Evolutionary conservation across 1,140 invertebrate species (phyloP).

Genomic region (Helicoverpa armigera): DNA sequence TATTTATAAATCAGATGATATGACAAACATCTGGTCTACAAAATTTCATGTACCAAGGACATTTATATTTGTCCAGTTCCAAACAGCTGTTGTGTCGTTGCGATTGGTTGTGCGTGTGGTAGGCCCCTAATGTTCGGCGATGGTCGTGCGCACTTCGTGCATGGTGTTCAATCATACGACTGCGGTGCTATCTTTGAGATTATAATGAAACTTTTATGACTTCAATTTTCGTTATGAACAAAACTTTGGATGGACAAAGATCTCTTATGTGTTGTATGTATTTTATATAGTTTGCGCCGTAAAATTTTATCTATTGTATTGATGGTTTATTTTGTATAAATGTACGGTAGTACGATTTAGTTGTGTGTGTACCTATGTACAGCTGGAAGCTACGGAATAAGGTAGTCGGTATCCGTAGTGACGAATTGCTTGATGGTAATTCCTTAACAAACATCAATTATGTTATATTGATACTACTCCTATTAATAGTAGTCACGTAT

Average conservation of each 20-base stretch:
- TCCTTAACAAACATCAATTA: neutral
- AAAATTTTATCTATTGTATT: conserved; percentile 47
- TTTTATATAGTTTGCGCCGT: conserved; percentile 39
- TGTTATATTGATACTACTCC: neutral
- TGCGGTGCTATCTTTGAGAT: conserved; percentile 80
- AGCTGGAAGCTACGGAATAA: neutral
- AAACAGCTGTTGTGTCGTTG: conserved; percentile 38
- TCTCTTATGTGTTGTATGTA: conserved; percentile 37
- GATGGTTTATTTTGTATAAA: conserved; percentile 32
- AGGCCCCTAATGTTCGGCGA: conserved; percentile 61
- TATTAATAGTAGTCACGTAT: conserved; percentile 1
- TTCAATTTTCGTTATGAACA: conserved; percentile 70
- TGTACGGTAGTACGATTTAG: neutral
- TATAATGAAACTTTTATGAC: conserved; percentile 84
- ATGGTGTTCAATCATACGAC: conserved; percentile 79
- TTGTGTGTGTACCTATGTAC: neutral
- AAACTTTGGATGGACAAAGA: conserved; percentile 55
- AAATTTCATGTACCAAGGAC: conserved; percentile 44
- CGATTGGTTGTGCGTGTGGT: conserved; percentile 54
- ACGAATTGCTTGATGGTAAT: neutral
- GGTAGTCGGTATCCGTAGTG: neutral
- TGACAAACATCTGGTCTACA: conserved; percentile 42
- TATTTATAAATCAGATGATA: conserved; percentile 43
- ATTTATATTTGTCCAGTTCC: conserved; percentile 46
- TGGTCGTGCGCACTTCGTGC: conserved; percentile 68